Base-by-base conservation (phyloP, 2,797 vertebrate genomes). In the Botia kubotai region DNA sequence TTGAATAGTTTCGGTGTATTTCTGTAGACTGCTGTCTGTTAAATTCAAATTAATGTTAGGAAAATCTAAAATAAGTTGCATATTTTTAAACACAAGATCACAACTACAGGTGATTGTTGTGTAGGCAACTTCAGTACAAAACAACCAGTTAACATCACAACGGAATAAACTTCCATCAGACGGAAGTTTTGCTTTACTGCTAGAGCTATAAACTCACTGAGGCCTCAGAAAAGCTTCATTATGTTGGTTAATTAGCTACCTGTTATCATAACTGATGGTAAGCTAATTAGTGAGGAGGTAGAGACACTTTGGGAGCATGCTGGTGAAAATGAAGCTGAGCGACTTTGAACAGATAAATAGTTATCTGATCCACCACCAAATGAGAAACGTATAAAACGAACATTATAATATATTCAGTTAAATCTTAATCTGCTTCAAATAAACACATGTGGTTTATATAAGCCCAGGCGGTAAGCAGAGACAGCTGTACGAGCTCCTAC, bases 191-290 rank as follows among this genome's bases (percentile, higher is more conserved):
- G 73, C 60, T 36, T 83, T 36, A 62, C 57, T 79, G 50, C 58
- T 55, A 78, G 68, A 48, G 84, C 84, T 77, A 86, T 83, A 86
- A 87, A 85, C 82, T 85, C 77, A 75, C 86, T 46, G 71, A 84
- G 88, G 82, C 87, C 84, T 80, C 29, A 67, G 80, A 87, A 84
- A 75, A 83, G 83, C 82, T 83, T 89, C 87, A 90, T 91, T 90
- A 89, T 73, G 85, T 89, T 83, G 86, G 80, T 89, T 92, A 87
- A 92, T 91, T 91, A 90, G 87, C 84, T 84, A 85, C 89, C 87
- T 90, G 87, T 87, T 88, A 84, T 88, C 80, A 82, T 85, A 77
- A 84, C 83, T 91, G 83, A 86, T 79, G 85, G 85, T 77, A 81
- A 91, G 86, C 87, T 89, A 90, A 91, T 89, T 89, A 89, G 87